Conservation (phyloP, 1,140 invertebrate genomes). For the Cataglyphis hispanica region DNA sequence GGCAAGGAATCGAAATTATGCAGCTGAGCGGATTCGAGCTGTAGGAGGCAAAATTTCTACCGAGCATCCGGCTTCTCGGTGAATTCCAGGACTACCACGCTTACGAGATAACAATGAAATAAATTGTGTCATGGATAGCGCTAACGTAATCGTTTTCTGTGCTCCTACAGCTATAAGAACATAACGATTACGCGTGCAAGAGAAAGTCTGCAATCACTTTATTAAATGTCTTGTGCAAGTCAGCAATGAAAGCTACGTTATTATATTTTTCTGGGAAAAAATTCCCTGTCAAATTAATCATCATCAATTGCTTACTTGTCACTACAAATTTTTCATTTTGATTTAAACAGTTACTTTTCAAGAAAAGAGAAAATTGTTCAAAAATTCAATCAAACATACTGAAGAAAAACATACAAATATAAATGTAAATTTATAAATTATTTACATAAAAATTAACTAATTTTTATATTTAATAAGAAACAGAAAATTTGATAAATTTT, state of each 20-base stretch:
- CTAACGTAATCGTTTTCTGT: neutral
- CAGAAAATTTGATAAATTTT: neutral
- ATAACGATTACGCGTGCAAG: neutral
- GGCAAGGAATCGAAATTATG: constrained; percentile 71
- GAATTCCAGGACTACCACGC: constrained; percentile 99
- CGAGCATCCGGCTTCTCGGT: constrained; percentile 99
- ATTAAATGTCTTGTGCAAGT: neutral
- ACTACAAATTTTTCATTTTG: neutral
- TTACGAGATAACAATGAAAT: constrained; percentile 81
- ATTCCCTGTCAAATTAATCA: neutral
- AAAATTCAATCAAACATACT: neutral
- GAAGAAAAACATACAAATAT: too few species aligned
- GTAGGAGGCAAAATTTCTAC: constrained; percentile 97
- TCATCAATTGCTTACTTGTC: neutral
- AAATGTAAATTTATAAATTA: constrained; percentile 9
- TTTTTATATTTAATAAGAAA: constrained; percentile 14
- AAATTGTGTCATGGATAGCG: constrained; percentile 18
- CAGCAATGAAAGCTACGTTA: neutral
- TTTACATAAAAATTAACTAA: constrained; percentile 5
- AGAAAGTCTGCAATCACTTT: neutral
- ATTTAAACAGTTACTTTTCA: neutral
- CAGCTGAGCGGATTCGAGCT: constrained; percentile 21
- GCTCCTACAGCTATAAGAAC: neutral
- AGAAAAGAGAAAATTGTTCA: neutral
- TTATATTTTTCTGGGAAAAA: neutral